Conservation (phyloP, 2,888 invertebrate genomes). For the Amblyjoppa proteus region DNA sequence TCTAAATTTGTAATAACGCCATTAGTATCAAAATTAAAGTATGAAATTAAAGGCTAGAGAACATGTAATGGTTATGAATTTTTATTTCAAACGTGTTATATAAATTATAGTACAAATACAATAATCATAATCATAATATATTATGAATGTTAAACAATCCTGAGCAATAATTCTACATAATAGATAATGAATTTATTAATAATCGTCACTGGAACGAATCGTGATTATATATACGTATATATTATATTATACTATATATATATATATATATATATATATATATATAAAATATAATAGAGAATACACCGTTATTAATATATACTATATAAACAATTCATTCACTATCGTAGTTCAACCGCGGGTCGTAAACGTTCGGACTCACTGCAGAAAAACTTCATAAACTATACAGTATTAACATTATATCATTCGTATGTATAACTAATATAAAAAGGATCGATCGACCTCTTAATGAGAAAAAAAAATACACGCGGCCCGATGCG, state of each 20-base stretch:
- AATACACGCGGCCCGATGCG: constrained; percentile 33
- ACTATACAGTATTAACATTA: constrained; percentile 83
- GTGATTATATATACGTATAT: constrained; percentile 36
- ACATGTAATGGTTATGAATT: constrained; percentile 62
- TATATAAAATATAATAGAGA: constrained; percentile 69
- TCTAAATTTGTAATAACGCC: not conserved
- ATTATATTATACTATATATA: constrained; percentile 48
- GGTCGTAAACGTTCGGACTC: not conserved
- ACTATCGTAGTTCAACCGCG: constrained; percentile 68
- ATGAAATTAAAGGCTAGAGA: not conserved
- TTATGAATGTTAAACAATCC: constrained; percentile 84
- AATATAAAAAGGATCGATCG: constrained; percentile 37
- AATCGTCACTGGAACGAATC: constrained; percentile 70
- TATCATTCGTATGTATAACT: constrained; percentile 57
- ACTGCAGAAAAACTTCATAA: constrained; percentile 77
- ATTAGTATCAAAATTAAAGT: not conserved
- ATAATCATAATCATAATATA: constrained; percentile 81
- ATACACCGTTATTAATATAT: constrained; percentile 69
- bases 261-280: constrained; percentile 49
- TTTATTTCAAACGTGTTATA: constrained; percentile 83
- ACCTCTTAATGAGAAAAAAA: constrained; percentile 22
- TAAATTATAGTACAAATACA: constrained; percentile 84
- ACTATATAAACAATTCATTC: constrained; percentile 80
- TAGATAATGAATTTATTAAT: constrained; percentile 78
- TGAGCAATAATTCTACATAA: constrained; percentile 83